These are phyloP conservation scores for Paracyclopina nana DNA, from an alignment of 1,140 invertebrate genomes.

Conservation along the genomic window DNA sequence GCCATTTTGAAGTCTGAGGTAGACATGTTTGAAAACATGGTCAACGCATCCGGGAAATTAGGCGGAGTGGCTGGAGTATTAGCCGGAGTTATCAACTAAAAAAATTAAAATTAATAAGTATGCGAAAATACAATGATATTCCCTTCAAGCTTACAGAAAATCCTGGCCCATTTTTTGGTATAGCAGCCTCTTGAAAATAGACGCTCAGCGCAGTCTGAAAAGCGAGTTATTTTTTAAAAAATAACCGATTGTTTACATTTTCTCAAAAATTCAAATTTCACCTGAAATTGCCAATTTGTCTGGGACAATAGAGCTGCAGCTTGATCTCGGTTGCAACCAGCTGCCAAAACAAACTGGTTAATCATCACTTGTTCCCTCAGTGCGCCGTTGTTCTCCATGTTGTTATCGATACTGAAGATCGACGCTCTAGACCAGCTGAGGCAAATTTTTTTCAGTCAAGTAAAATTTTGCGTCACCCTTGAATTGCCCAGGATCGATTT, in stretches of 20 bases:
- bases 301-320: not conserved
- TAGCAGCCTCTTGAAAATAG: not conserved
- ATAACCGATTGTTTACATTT: not conserved
- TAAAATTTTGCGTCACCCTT: too few relatives aligned
- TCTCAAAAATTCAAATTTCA: not conserved
- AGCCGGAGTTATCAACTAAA: constrained; percentile 25
- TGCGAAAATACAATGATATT: not conserved
- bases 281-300: constrained; percentile 1
- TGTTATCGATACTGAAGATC: too few relatives aligned
- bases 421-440: too few relatives aligned
- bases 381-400: too few relatives aligned
- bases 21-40: constrained; percentile 25
- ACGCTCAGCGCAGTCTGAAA: not conserved
- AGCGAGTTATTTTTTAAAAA: not conserved
- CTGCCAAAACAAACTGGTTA: not conserved
- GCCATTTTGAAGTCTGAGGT: constrained; percentile 19
- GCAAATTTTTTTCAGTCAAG: too few relatives aligned
- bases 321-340: not conserved
- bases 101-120: constrained; percentile 9
- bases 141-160: not conserved
- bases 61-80: constrained; percentile 28
- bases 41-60: constrained; percentile 26
- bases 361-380: constrained; percentile 2
- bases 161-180: not conserved
- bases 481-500: too few relatives aligned